A percentile compares a stretch with the other conserved stretches of the same genome.
Evolutionary conservation across 1,140 invertebrate genomes (phyloP).

Genomic region (Oncopodura yosiiana): DNA sequence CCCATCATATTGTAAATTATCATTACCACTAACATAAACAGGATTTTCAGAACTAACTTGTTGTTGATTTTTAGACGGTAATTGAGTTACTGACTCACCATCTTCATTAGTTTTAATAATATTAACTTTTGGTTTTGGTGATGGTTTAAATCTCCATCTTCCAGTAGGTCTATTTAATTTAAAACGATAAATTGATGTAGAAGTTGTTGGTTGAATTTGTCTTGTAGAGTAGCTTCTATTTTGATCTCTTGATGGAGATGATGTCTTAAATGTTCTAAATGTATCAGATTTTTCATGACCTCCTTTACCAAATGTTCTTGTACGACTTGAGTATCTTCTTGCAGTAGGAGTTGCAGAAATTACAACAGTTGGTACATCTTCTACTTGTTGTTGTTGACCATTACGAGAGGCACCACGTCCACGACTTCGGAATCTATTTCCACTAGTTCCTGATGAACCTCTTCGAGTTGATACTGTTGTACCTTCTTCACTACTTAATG

Average conservation of each 20-base stretch:
- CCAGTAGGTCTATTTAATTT: conserved; percentile 65
- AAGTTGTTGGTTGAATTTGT: conserved; percentile 35
- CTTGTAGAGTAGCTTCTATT: neutral
- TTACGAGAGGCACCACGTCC: neutral
- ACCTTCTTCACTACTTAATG: neutral
- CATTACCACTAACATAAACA: conserved; percentile 5
- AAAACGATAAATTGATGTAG: conserved; percentile 57
- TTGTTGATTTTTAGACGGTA: conserved; percentile 29
- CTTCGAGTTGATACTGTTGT: neutral
- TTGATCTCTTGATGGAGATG: conserved; percentile 5
- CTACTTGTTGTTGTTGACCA: conserved; percentile 2
- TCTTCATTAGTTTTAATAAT: conserved; percentile 60
- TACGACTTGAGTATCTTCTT: conserved; percentile 13
- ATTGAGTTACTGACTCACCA: conserved; percentile 13
- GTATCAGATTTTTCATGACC: conserved; percentile 1
- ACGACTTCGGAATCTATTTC: conserved; percentile 23
- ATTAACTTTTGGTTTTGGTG: conserved; percentile 68
- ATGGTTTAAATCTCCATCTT: conserved; percentile 78
- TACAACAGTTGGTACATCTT: conserved; percentile 16
- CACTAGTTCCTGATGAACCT: conserved; percentile 6
- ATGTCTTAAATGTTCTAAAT: conserved; percentile 5
- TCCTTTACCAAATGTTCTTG: conserved; percentile 4
- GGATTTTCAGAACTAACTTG: neutral
- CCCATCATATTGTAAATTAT: conserved; percentile 7
- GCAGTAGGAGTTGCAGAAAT: conserved; percentile 28